Evolutionary conservation across 92 coral and sea anemone species (phyloP).

Genomic region (Epizoanthus illoricatus): DNA sequence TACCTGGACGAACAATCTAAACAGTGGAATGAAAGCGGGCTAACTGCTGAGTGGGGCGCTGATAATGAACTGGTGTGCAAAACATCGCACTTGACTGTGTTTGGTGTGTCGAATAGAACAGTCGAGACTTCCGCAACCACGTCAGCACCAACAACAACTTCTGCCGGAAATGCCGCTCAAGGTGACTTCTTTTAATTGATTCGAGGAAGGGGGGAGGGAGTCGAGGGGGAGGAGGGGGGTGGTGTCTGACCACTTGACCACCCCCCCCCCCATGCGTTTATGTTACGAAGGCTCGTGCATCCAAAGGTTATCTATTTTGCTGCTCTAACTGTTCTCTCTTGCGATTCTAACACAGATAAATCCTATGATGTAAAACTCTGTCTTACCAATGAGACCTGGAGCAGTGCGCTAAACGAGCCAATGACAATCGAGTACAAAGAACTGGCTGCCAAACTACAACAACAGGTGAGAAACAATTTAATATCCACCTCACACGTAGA

Average conservation of each 20-base stretch:
- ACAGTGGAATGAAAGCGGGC: constrained; percentile 10
- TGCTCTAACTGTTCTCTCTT: too few species aligned
- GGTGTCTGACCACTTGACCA: too few species aligned
- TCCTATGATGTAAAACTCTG: constrained; percentile 29
- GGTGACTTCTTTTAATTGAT: neutral
- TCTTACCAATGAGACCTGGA: constrained; percentile 34
- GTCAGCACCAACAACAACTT: neutral
- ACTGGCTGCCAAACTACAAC: neutral
- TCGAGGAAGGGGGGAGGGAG: too few species aligned
- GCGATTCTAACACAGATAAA: constrained; percentile 11
- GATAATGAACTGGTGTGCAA: neutral
- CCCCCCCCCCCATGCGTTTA: too few species aligned
- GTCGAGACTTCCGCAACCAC: neutral
- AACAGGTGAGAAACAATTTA: neutral
- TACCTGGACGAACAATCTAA: constrained; percentile 2
- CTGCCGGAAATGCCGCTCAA: neutral
- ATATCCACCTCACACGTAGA: too few species aligned
- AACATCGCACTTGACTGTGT: constrained; percentile 37
- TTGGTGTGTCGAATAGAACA: constrained; percentile 30
- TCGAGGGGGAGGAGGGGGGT: too few species aligned
- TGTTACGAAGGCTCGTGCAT: too few species aligned
- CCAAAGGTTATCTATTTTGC: too few species aligned
- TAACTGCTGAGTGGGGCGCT: neutral
- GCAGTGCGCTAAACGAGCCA: constrained; percentile 1
- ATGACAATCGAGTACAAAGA: constrained; percentile 11